Conservation (phyloP, 2,888 invertebrate species). For the Netelia fuscicornis region DNA sequence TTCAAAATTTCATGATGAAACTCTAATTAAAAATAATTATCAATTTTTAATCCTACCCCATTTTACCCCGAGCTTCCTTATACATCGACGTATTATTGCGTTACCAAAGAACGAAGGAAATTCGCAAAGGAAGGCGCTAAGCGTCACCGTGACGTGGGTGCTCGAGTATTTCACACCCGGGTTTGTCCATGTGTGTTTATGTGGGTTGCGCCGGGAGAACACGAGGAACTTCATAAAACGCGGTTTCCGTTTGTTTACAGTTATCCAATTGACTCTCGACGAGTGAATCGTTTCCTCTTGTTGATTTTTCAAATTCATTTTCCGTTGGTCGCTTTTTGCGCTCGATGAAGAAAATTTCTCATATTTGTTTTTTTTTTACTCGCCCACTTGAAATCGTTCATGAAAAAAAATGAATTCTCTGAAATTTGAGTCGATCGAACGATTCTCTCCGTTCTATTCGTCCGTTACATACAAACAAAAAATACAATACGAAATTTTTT, state of each 20-base stretch:
- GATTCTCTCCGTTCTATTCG: neutral
- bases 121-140: neutral
- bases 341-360: neutral
- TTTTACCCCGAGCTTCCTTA: neutral
- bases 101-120: neutral
- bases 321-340: neutral
- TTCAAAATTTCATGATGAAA: neutral
- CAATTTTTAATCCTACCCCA: neutral
- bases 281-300: conserved; percentile 58
- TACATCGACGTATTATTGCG: neutral
- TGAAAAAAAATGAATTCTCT: neutral
- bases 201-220: neutral
- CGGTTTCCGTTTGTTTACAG: conserved; percentile 63
- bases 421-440: neutral
- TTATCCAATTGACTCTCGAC: conserved; percentile 62
- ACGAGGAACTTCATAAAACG: conserved; percentile 51
- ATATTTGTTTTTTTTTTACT: neutral
- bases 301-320: conserved; percentile 29
- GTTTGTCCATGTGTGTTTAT: conserved; percentile 5
- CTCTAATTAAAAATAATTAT: neutral
- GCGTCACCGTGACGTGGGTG: conserved; percentile 11
- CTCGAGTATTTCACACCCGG: conserved; percentile 54
- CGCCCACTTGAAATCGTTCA: neutral
- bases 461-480: too few relatives aligned
- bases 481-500: neutral